Base-by-base conservation (phyloP, 1,140 invertebrate genomes). In the Bicyclus anynana region DNA sequence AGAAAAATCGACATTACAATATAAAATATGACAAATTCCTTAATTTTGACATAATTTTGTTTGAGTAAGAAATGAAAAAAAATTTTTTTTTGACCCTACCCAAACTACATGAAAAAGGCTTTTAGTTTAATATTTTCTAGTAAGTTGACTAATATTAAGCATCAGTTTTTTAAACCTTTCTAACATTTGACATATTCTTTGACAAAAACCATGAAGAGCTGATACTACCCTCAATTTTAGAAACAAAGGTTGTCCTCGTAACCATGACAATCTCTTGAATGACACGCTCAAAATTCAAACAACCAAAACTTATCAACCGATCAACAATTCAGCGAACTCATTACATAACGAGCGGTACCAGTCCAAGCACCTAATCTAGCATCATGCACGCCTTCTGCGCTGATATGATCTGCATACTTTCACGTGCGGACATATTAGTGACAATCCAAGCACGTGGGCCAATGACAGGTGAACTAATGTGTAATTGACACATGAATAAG, bases 361-460 rank as follows among this genome's bases (percentile, higher is more conserved):
- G 16, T 33, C 29, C 29, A 1, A 33, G 10, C 29, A 12, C 29
- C 12, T 40, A 40, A 40, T 40, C 13, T 16, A 16, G 2, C 16
- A 40, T 17, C 37, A 40, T 40, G 17, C 37, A 40, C 37, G 37
- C 37, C 37, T 14, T 40, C 37, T 23, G 12, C 33, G n/a, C 37
- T 16, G 37, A 40, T 40, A 40, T 40, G 37, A 40, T 40, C 37
- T 40, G 37, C 13, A 40, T 40, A 40, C 37, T 40, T 40, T 40
- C 37, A 40, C 37, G 37, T 14, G 37, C 37, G 3, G 37, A 40
- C 37, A 40, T 12, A 16, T 40, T 40, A 40, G 13, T 40, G 37
- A 40, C 37, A 40, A 40, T 14, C 16, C 37, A 16, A 6, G 16
- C 37, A 40, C 37, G 37, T 40, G 37, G 13, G 16, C 13, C 6